Evolutionary conservation across 1,140 invertebrate species (phyloP).

Genomic region (Drosophila jambulina): DNA sequence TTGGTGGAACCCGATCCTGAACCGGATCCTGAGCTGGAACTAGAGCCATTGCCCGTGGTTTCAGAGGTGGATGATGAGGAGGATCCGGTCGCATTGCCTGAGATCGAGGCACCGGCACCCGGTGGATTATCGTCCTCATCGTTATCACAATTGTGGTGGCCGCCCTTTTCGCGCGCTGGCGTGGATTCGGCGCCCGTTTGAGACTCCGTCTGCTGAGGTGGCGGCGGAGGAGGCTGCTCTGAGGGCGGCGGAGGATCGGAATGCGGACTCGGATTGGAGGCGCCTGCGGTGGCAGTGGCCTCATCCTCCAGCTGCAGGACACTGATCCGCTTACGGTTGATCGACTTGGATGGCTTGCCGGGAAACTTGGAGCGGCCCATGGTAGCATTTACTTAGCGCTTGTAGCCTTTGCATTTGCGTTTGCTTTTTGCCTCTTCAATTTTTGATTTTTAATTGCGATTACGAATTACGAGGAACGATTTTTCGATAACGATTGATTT

Average conservation of each 20-base stretch:
- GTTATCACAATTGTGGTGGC: constrained; percentile 75
- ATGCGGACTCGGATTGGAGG: constrained; percentile 25
- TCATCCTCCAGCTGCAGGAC: constrained; percentile 88
- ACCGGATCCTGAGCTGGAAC: constrained; percentile 26
- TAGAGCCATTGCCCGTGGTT: constrained; percentile 26
- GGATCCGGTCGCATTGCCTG: constrained; percentile 19
- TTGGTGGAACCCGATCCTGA: constrained; percentile 57
- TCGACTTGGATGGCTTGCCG: constrained; percentile 93
- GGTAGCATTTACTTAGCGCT: constrained; percentile 53
- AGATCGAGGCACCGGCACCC: constrained; percentile 45
- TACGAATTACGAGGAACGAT: neutral
- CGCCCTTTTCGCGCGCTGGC: constrained; percentile 64
- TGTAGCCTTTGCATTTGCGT: constrained; percentile 59
- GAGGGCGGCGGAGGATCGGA: constrained; percentile 22
- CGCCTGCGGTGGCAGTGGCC: constrained; percentile 36
- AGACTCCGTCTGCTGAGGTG: constrained; percentile 14
- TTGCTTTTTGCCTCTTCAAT: constrained; percentile 36
- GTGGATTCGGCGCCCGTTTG: constrained; percentile 48
- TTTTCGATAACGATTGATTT: constrained; percentile 14
- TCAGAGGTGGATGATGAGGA: constrained; percentile 15
- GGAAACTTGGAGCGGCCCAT: constrained; percentile 90
- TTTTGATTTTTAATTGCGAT: constrained; percentile 24
- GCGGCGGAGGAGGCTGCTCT: constrained; percentile 45
- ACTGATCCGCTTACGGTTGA: constrained; percentile 92
- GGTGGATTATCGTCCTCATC: constrained; percentile 78